A percentile compares a stretch with the other conserved stretches of the same genome.
Evolutionary conservation across 2,888 invertebrate genomes (phyloP).

Genomic region (Phanerotoma sp.): DNA sequence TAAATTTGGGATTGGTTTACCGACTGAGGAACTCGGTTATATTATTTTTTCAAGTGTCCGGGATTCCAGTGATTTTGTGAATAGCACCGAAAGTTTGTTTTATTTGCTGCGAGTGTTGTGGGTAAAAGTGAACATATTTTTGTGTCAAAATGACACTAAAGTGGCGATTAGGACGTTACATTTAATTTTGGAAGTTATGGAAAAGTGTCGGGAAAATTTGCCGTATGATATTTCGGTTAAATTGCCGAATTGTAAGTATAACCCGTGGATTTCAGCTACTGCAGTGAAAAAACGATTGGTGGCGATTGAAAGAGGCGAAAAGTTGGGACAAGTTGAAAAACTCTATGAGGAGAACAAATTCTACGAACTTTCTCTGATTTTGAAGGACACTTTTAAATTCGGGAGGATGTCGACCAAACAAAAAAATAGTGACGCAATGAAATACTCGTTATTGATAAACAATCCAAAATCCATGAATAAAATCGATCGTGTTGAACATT

Average conservation of each 20-base stretch:
- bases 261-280: slow-evolving; percentile 58
- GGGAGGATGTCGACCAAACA: slow-evolving; percentile 38
- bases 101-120: slow-evolving; percentile 61
- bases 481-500: slow-evolving; percentile 59
- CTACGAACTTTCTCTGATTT: slow-evolving; percentile 66
- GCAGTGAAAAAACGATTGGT: slow-evolving; percentile 59
- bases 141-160: slow-evolving; percentile 60
- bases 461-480: slow-evolving; percentile 38
- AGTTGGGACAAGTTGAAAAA: slow-evolving; percentile 66
- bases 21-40: slow-evolving; percentile 58
- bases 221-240: slow-evolving; percentile 50
- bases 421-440: slow-evolving; percentile 34
- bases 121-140: slow-evolving; percentile 61
- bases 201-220: slow-evolving; percentile 43
- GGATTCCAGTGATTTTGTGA: slow-evolving; percentile 52
- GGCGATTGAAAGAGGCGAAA: slow-evolving; percentile 60
- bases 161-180: slow-evolving; percentile 60
- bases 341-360: slow-evolving; percentile 69
- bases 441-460: slow-evolving; percentile 30
- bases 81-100: slow-evolving; percentile 41
- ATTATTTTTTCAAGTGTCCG: slow-evolving; percentile 58
- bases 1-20: slow-evolving; percentile 52
- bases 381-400: slow-evolving; percentile 69
- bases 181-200: slow-evolving; percentile 46
- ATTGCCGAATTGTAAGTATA: slow-evolving; percentile 62